Base-by-base conservation (phyloP, 2,113 vertebrate species). In the Atlantisia rogersi region DNA sequence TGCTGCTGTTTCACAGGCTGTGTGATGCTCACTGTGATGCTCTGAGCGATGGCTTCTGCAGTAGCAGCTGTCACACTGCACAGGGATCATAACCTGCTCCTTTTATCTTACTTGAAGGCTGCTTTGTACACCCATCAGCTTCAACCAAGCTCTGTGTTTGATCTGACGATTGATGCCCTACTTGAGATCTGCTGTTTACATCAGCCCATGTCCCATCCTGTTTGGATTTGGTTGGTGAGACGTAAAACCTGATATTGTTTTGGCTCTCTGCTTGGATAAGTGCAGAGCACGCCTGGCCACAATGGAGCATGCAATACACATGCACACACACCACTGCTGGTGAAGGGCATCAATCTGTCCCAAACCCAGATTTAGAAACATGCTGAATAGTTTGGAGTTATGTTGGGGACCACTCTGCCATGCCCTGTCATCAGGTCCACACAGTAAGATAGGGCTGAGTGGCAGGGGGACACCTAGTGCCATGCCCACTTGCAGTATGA, bases 81-180 rank as follows among this genome's bases (percentile, higher is more conserved):
- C 42, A 56, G 46, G 46, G 52, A 29, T 32, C 62, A 82, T 87
- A 50, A 24, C 60, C 67, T 35, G 46, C 42, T 88, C 53, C 52
- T 92, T 88, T 92, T 59, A 56, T 82, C 40, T 40, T 37, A 32
- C 15, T 53, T 55, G 58, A 82, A 88, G 58, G 75, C 79, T 82
- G 58, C 42, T 93, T 85, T 55, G 58, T 73, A 58, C 55, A 37
- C 22, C 75, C 0, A 0, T 59, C 79, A 85, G 29, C 82, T 82
- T 82, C 75, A 85, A 16, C 55, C 91, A 67, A 44, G 18, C 52
- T 58, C 52, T 86, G 55, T 37, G 50, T 83, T 73, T 86, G 91
- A 86, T 90, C 86, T 75, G 18, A 15, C 0, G 0, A 74, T 24
- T 2, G 0, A 91, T 78, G 71, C 55, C 58, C 2, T 0, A 46